phyloP scores from a whole-genome alignment of 2,888 invertebrate genomes.

The Drosophila pseudotakahashii region DNA sequence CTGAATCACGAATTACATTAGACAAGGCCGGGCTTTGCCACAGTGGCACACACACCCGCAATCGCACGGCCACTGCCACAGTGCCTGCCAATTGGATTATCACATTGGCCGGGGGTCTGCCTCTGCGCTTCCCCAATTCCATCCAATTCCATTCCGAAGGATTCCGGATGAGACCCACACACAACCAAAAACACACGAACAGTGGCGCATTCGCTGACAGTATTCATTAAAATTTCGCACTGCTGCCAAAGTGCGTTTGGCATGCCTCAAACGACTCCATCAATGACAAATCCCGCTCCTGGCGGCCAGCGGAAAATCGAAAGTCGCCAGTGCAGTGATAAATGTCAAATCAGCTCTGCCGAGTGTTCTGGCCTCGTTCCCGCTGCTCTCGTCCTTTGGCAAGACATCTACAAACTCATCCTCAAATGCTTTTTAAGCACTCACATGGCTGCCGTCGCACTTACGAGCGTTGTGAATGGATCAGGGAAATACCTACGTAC shows the following conservation, averaged over 20 bases:
- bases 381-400: neutral
- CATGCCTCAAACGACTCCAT: conserved; percentile 69
- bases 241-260: conserved; percentile 42
- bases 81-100: conserved; percentile 69
- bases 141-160: neutral
- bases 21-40: conserved; percentile 51
- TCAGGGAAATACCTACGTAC: conserved; percentile 5
- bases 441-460: conserved; percentile 43
- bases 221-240: conserved; percentile 70
- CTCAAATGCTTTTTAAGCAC: conserved; percentile 72
- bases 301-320: conserved; percentile 29
- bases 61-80: conserved; percentile 14
- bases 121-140: neutral
- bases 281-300: conserved; percentile 56
- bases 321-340: conserved; percentile 70
- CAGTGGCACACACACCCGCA: conserved; percentile 16
- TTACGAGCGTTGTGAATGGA: conserved; percentile 48
- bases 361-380: conserved; percentile 42
- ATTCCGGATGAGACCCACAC: neutral
- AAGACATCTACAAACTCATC: conserved; percentile 10
- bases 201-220: conserved; percentile 37
- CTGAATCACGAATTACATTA: conserved; percentile 79
- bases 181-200: neutral
- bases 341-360: conserved; percentile 72
- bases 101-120: conserved; percentile 45